phyloP scores from a whole-genome alignment of 2,113 vertebrate species.

The Pleuronectes platessa region DNA sequence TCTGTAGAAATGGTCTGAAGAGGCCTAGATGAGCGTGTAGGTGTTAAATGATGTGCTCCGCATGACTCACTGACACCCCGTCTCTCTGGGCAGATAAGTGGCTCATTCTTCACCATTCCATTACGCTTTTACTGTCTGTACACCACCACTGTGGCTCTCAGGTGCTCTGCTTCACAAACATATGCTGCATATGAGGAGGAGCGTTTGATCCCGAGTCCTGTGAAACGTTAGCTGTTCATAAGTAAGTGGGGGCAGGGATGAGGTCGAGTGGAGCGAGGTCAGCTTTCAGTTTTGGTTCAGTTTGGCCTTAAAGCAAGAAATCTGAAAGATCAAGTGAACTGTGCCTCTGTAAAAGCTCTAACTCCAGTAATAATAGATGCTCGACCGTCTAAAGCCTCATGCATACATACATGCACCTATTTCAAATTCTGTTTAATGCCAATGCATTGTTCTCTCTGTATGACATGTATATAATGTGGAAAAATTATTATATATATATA shows the following conservation, averaged over 20 bases:
- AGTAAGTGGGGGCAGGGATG: neutral
- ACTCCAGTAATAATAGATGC: neutral
- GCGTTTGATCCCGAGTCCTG: constrained; percentile 21
- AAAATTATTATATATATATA: too few species aligned
- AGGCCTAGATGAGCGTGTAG: constrained; percentile 70
- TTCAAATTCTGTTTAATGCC: too few species aligned
- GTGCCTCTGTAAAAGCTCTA: too few species aligned
- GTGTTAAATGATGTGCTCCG: constrained; percentile 71
- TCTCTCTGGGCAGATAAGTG: constrained; percentile 73
- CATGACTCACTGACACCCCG: constrained; percentile 69
- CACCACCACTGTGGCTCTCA: constrained; percentile 25
- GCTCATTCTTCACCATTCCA: constrained; percentile 65
- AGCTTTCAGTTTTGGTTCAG: neutral
- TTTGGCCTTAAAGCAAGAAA: constrained; percentile 3
- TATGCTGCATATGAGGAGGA: constrained; percentile 4
- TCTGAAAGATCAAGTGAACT: neutral
- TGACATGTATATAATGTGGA: too few species aligned
- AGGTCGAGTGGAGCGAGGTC: neutral
- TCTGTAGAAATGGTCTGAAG: constrained; percentile 69
- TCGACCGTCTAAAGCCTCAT: neutral
- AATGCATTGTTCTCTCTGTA: too few species aligned
- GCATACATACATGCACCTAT: too few species aligned
- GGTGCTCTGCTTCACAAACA: constrained; percentile 35
- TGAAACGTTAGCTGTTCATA: constrained; percentile 11
- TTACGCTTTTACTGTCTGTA: constrained; percentile 30